Evolutionary conservation across 2,113 vertebrate genomes (phyloP), one percentile per base, ranked within the genome.

Genomic region (Telmatochromis sp.): DNA sequence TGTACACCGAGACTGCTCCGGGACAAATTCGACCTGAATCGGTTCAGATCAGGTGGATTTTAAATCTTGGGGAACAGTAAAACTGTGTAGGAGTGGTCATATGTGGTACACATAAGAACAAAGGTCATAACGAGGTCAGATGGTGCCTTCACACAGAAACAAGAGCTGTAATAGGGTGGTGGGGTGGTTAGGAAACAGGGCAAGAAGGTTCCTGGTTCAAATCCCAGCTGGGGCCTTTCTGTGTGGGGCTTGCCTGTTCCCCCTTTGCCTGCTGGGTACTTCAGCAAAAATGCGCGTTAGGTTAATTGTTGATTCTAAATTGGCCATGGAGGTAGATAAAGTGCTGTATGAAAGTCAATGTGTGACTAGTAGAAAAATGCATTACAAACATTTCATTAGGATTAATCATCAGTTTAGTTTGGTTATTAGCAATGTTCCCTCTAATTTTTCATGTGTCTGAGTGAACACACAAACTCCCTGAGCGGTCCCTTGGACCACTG

Each of bases 381-480:
- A 31, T 17, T 60, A 60, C 57, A 65, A 37, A 37, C 10, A n/a
- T 65, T 37, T 28, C 55, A 15, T 58, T 37, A 65, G 33, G 26
- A 60, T 60, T 17, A 60, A 60, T 60, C 57, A 31, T 60, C 7
- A 58, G 7, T 58, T 58, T 58, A 28, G 21, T 28, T 58, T 26
- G 23, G 26, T 60, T 15, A 60, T 60, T 33, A 60, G 57, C 53
- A 55, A 55, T 7, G 21, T 55, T 7, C 21, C 53, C 6, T 55
- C 53, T 55, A 55, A 55, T 55, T 3, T 55, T 55, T 55, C 21
- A 3, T 55, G 4, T 23, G 53, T 55, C 11, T 23, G 53, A 54
- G n/a, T 0, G 5, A 23, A 54, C 53, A 23, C 6, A 0, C 53
- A 55, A 23, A 23, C 10, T 54, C n/a, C 11, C 53, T 55, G n/a